Evolutionary conservation across 2,888 invertebrate genomes (phyloP).

Genomic region (Vesta saturnalis): DNA sequence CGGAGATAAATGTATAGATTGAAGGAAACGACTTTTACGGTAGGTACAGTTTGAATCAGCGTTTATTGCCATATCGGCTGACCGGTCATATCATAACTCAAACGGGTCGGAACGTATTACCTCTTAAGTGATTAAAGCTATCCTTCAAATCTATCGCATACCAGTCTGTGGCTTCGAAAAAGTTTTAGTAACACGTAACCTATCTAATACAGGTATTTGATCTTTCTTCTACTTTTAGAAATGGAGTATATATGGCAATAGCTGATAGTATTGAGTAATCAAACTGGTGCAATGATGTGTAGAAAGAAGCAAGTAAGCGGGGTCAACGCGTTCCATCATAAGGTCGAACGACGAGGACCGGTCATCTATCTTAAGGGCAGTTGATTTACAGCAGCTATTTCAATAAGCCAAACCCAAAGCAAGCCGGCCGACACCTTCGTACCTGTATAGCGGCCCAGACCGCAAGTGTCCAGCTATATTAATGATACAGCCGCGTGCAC

Average conservation of each 20-base stretch:
- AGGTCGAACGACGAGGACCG: slow-evolving; percentile 41
- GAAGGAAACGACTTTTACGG: slow-evolving; percentile 39
- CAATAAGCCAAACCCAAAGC: slow-evolving; percentile 48
- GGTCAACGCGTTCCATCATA: slow-evolving; percentile 41
- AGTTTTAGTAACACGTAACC: slow-evolving; percentile 34
- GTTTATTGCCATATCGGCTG: slow-evolving; percentile 58
- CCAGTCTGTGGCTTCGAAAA: slow-evolving; percentile 41
- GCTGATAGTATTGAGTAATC: slow-evolving; percentile 18
- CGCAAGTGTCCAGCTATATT: slow-evolving; percentile 55
- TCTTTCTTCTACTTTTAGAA: slow-evolving; percentile 20
- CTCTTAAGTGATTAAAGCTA: slow-evolving; percentile 63
- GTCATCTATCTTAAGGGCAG: slow-evolving; percentile 42
- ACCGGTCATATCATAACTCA: slow-evolving; percentile 63
- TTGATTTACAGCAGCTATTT: slow-evolving; percentile 48
- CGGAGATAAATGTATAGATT: slow-evolving; percentile 56
- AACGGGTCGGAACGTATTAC: slow-evolving; percentile 57
- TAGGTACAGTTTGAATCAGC: slow-evolving; percentile 61
- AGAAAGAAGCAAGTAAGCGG: slow-evolving; percentile 36
- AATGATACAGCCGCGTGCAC: slow-evolving; percentile 55
- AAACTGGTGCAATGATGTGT: slow-evolving; percentile 34
- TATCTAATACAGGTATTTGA: slow-evolving; percentile 39
- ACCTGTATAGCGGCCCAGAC: slow-evolving; percentile 46
- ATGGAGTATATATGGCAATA: slow-evolving; percentile 6
- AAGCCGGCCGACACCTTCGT: slow-evolving; percentile 45
- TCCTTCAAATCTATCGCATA: slow-evolving; percentile 59